These are phyloP conservation scores for Microcebus griseorufus DNA, from an alignment of 2,113 vertebrate genomes.

Conservation along the genomic window DNA sequence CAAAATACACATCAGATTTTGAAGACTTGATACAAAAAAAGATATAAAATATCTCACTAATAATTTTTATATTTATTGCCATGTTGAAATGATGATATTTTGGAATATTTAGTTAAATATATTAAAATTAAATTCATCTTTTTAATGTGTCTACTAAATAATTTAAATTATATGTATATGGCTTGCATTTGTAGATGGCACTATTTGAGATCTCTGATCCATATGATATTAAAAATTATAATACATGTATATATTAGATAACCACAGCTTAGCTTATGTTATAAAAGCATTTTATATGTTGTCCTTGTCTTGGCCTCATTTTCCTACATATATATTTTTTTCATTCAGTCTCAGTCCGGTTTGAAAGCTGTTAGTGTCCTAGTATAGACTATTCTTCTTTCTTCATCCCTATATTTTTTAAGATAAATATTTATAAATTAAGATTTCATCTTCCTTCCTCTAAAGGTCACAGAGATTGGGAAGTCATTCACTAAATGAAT, in stretches of 20 bases:
- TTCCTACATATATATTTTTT: neutral
- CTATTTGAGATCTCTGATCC: neutral
- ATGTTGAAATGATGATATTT: constrained; percentile 16
- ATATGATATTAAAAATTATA: neutral
- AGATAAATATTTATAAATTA: constrained; percentile 11
- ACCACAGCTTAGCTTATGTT: neutral
- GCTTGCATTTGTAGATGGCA: neutral
- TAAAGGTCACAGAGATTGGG: neutral
- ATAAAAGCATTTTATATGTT: neutral
- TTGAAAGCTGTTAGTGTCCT: neutral
- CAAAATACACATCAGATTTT: neutral
- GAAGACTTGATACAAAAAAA: neutral
- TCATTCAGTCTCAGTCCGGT: neutral
- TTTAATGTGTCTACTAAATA: neutral
- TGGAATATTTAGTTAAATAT: neutral
- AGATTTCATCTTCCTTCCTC: neutral
- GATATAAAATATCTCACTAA: neutral
- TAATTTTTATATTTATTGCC: neutral
- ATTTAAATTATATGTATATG: neutral
- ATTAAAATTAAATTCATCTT: neutral
- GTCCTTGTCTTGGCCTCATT: neutral
- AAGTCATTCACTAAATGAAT: neutral
- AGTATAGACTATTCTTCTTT: neutral
- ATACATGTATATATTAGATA: neutral
- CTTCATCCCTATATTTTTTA: neutral